These are phyloP conservation scores for Dyspetes luteomarginatus DNA, from an alignment of 2,888 invertebrate genomes.

Conservation along the genomic window DNA sequence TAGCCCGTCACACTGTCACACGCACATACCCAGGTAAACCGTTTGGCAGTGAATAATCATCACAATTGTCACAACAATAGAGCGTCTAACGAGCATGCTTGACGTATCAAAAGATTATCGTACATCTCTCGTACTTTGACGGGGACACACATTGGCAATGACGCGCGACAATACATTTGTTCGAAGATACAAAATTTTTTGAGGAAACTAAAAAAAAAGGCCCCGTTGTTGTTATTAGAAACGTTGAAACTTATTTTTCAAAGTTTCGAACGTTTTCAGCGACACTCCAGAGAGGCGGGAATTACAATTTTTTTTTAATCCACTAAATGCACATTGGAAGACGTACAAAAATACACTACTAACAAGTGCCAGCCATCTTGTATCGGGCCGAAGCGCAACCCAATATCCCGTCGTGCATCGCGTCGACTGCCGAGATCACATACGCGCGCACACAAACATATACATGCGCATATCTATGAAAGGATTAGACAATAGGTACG, in stretches of 20 bases:
- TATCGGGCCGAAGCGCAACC: constrained; percentile 75
- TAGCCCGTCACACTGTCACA: constrained; percentile 36
- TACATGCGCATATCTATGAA: no score
- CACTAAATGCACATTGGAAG: constrained; percentile 72
- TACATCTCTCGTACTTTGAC: constrained; percentile 72
- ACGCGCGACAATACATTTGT: constrained; percentile 71
- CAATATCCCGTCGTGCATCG: constrained; percentile 72
- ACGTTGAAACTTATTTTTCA: neutral
- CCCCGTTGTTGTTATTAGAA: constrained; percentile 22
- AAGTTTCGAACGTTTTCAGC: neutral
- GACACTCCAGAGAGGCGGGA: constrained; percentile 22
- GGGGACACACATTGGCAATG: constrained; percentile 74
- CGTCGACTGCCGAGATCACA: constrained; percentile 65
- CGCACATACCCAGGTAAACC: constrained; percentile 60
- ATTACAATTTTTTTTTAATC: constrained; percentile 56
- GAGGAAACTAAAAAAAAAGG: constrained; percentile 32
- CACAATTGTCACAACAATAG: constrained; percentile 77
- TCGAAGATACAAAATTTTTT: neutral
- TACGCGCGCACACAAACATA: neutral
- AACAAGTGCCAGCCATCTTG: constrained; percentile 85
- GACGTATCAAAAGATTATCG: constrained; percentile 71
- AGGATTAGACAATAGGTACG: no score
- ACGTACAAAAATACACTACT: constrained; percentile 79
- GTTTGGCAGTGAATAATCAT: constrained; percentile 72
- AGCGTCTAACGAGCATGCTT: constrained; percentile 74